These are phyloP conservation scores for Drosophila sp. DNA, from an alignment of 1,140 invertebrate genomes.

Conservation along the genomic window DNA sequence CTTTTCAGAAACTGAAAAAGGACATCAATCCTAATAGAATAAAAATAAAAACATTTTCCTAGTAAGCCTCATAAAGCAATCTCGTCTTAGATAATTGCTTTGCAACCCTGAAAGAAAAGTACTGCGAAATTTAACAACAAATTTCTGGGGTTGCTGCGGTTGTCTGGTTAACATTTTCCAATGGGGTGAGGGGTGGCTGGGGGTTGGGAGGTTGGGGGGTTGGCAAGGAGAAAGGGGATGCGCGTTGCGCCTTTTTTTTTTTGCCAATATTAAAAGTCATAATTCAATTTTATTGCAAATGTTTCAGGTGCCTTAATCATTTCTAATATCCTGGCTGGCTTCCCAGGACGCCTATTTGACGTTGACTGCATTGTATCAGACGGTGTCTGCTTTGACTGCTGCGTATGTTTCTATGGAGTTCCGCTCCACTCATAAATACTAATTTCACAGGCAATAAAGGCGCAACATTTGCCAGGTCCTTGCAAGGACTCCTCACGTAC, in stretches of 20 bases:
- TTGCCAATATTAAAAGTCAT: constrained; percentile 82
- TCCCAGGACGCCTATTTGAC: constrained; percentile 71
- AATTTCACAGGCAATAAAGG: constrained; percentile 84
- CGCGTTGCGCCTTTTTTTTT: constrained; percentile 20
- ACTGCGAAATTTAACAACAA: constrained; percentile 50
- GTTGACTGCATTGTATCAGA: constrained; percentile 35
- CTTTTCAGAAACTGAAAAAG: too few relatives aligned
- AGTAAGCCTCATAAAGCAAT: background rate
- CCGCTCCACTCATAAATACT: constrained; percentile 80
- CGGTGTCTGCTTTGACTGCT: constrained; percentile 1
- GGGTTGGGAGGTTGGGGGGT: background rate
- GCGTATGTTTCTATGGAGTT: constrained; percentile 34
- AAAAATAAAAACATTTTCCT: background rate
- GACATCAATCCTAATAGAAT: too few relatives aligned
- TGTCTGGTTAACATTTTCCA: background rate
- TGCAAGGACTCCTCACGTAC: constrained; percentile 59
- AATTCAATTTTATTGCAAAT: constrained; percentile 85
- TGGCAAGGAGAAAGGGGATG: background rate
- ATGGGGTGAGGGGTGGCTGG: background rate
- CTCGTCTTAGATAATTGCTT: constrained; percentile 19
- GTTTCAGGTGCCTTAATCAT: constrained; percentile 83
- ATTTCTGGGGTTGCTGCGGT: constrained; percentile 30
- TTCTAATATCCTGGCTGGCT: constrained; percentile 78
- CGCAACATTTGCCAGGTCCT: constrained; percentile 66
- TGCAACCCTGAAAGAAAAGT: constrained; percentile 22